phyloP scores from a whole-genome alignment of 2,113 vertebrate genomes.

The Orthochromis malagaraziensis region DNA sequence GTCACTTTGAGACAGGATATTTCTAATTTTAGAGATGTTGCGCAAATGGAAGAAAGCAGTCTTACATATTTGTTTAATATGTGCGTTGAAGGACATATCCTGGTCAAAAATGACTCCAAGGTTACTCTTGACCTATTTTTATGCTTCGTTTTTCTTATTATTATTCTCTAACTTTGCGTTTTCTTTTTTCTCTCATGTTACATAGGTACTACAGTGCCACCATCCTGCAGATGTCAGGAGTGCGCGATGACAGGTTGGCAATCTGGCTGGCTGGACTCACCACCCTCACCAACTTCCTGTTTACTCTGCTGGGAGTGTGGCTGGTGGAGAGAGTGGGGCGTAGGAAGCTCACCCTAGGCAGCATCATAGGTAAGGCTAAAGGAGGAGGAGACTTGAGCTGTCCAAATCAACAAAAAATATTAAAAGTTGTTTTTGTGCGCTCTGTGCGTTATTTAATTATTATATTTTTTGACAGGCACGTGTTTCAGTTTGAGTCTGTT shows the following conservation, averaged over 20 bases:
- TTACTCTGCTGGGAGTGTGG: constrained; percentile 94
- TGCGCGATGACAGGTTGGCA: constrained; percentile 86
- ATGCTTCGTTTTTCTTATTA: neutral
- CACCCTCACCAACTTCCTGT: constrained; percentile 94
- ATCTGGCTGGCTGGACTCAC: constrained; percentile 93
- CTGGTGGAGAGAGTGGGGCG: constrained; percentile 92
- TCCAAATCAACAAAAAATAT: neutral
- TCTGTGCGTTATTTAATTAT: neutral
- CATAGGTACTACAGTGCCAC: constrained; percentile 97
- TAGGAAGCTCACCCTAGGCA: constrained; percentile 87
- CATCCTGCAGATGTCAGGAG: constrained; percentile 98
- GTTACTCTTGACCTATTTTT: neutral
- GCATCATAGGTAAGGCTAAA: constrained; percentile 78
- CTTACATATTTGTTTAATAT: no score
- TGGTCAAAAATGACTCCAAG: no score
- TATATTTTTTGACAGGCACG: constrained; percentile 73
- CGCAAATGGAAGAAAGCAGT: no score
- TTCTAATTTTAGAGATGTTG: no score
- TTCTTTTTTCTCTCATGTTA: neutral
- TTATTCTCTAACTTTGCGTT: neutral
- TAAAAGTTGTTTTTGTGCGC: neutral
- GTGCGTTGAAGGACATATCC: no score
- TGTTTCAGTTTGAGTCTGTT: constrained; percentile 83
- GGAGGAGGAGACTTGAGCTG: neutral
- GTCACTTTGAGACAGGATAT: no score